Base-by-base conservation (phyloP, 2,113 vertebrate species). In the Gobiocypris rarus region DNA sequence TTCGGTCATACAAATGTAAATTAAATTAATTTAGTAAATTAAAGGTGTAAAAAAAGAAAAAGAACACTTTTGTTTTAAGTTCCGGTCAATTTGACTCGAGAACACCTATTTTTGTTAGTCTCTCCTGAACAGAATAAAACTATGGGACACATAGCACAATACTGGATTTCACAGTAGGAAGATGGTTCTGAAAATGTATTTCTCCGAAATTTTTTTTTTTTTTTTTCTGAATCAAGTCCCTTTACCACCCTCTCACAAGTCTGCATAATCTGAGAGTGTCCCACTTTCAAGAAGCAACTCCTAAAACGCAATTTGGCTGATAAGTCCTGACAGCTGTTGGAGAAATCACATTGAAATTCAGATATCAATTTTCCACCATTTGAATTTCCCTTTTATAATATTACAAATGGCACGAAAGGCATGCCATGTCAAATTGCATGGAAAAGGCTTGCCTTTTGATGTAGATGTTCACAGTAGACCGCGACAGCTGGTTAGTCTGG, bases 381-480 rank as follows among this genome's bases (percentile, higher is more conserved):
- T 83, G 71, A 83, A 75, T 52, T 75, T 65, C 22, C 28, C 43
- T 38, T 83, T 83, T 54, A 83, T 67, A 83, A 76, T 83, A 59
- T 65, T 52, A 73, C 58, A 73, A 59, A 82, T 73, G 52, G 52
- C 15, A 2, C 26, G 38, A 82, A 22, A 65, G 58, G 73, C 38
- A 61, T 58, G 75, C 31, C 75, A 58, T 34, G 17, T 77, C 56
- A 1, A 74, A 83, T 76, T 75, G 82, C 56, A 71, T 83, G 82
- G 71, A 71, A 75, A 73, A 83, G 59, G 73, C 82, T 75, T 41
- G 28, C 22, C 71, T 75, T 75, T 83, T 83, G 71, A 83, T 76
- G 71, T 75, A 45, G 28, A 76, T 74, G 77, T 61, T 75, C 77
- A 71, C 56, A 61, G 77, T 3, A 54, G 41, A 43, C 14, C 28